A percentile compares a stretch with the other conserved stretches of the same genome.
phyloP scores from a whole-genome alignment of 2,888 invertebrate species.

The Lepidochitona cinerea region DNA sequence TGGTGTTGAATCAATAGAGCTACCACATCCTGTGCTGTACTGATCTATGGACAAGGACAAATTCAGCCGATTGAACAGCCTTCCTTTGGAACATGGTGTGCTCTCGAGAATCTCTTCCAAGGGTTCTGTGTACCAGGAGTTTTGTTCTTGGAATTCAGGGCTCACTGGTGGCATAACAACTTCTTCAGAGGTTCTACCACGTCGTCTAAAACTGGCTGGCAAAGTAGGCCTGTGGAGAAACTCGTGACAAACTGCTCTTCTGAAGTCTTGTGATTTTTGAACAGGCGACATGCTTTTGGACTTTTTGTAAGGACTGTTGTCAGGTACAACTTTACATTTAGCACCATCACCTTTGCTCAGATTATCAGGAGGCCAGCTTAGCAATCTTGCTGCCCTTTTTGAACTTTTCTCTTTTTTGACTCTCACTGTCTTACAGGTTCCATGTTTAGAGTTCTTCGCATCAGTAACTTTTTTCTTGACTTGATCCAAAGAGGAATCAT shows the following conservation, averaged over 20 bases:
- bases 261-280: not conserved
- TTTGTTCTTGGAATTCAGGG: conserved; percentile 53
- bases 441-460: conserved; percentile 1
- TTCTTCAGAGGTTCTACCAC: not conserved
- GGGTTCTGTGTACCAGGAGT: conserved; percentile 58
- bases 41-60: conserved; percentile 10
- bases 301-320: not conserved
- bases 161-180: conserved; percentile 37
- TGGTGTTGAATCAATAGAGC: not conserved
- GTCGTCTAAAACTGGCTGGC: not conserved
- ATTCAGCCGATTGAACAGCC: conserved; percentile 51
- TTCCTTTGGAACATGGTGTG: conserved; percentile 34
- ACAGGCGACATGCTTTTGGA: not conserved
- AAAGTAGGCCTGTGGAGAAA: not conserved
- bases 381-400: conserved; percentile 22
- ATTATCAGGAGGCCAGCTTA: conserved; percentile 34
- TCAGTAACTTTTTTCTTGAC: too few relatives aligned
- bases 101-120: conserved; percentile 43
- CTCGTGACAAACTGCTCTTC: not conserved
- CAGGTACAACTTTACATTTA: not conserved
- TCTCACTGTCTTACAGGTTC: not conserved
- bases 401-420: conserved; percentile 9
- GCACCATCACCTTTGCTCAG: conserved; percentile 10
- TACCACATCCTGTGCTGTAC: not conserved
- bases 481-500: too few relatives aligned